Evolutionary conservation across 2,888 invertebrate species (phyloP), one percentile per base, ranked within the genome.

Genomic region (Lasioglossum calceatum): DNA sequence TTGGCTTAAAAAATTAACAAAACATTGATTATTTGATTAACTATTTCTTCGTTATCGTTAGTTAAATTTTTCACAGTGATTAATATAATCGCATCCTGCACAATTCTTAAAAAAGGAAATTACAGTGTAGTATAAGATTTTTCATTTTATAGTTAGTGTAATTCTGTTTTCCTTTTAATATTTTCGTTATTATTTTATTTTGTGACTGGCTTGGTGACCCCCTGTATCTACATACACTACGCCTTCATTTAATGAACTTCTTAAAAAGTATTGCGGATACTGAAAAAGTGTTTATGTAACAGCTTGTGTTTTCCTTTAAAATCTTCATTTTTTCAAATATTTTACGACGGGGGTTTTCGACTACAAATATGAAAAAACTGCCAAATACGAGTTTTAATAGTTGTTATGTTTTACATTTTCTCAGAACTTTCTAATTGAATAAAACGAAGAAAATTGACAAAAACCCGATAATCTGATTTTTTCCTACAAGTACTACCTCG

Each of bases 1-100:
- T 97, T 0, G 98, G 98, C 98, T 98, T 70, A 61, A 12, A 2
- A 77, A 72, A 70, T 71, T 27, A 73, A 77, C 1, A 42, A n/a
- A 16, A 42, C 61, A 36, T 44, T 10, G 23, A 32, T 77, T 32
- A 64, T 32, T 64, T 5, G 1, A 64, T 2, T 64, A 32, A 27
- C 27, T 61, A 27, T 61, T 16, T 32, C 4, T 16, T 16, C 5
- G 16, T 64, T 16, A 32, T 32, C 0, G 5, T 32, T 27, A 32
- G 27, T 64, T 4, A 32, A 7, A 32, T 64, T 32, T 16, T 14
- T 61, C 12, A n/a, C 23, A 54, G 7, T 2, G 54, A 23, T 16
- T 23, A 54, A 54, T 54, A 23, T 2, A 2, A 54, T 23, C 54
- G 54, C 23, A 54, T n/a, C 19, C 54, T 54, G 8, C n/a, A n/a